Evolutionary conservation across 2,888 invertebrate species (phyloP), one percentile per base, ranked within the genome.

Genomic region (Mythimna impura): DNA sequence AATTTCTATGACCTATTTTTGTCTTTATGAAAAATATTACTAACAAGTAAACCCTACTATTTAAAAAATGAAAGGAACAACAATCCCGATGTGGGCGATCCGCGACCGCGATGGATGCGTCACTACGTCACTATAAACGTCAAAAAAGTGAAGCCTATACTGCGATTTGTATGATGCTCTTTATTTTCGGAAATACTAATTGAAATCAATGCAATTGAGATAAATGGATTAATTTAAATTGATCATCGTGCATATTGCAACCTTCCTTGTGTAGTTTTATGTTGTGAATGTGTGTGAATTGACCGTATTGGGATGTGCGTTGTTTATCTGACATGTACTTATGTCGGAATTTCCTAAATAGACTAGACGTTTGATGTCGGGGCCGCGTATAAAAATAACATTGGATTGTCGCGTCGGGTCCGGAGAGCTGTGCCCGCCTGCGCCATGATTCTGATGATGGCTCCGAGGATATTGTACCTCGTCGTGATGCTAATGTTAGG

Each of bases 381-480:
- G 94, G 92, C 90, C 93, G 94, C 88, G 92, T 95, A 91, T 93
- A 95, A 94, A 96, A 96, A 96, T 96, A 96, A 96, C 95, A 93
- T 93, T 92, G 91, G 90, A 89, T 92, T 91, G 90, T 93, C 91
- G 92, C 90, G 89, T 91, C 89, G 89, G 88, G 89, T 91, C 91
- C 90, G 90, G 87, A 91, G 91, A 89, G 87, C 89, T 91, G 90
- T 90, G 88, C 90, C 88, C 91, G 89, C 87, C 89, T 90, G 89
- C 88, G 90, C 89, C 87, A 89, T 90, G 89, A 86, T 87, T 88
- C 83, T 90, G 83, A 91, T 87, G 82, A 93, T 93, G 92, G 87
- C 88, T 83, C 80, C 86, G 57, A 90, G 87, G 73, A 88, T 89
- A 80, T 74, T 89, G 76, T 81, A 92, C 67, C 82, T 86, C 69